Evolutionary conservation across 2,888 invertebrate genomes (phyloP), one percentile per base, ranked within the genome.

Genomic region (Noctua fimbriata): DNA sequence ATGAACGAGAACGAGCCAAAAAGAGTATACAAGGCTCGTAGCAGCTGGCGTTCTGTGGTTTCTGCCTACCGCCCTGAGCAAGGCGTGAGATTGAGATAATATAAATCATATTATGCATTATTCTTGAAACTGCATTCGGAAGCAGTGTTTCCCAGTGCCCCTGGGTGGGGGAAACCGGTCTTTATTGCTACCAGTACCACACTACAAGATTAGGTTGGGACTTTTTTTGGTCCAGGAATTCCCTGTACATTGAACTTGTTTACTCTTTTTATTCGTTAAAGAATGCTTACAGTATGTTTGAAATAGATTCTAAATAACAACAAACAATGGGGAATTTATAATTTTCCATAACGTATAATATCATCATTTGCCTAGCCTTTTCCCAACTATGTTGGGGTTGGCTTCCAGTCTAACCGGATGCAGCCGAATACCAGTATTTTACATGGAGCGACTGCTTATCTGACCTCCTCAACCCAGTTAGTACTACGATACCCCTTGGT

Each of bases 201-300:
- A 74, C 7, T 36, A 28, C 10, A 6, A 72, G n/a, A 72, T 80
- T 66, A 32, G 14, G 16, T 21, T 60, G 73, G 80, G 80, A 67
- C 36, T 79, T 79, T 79, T 69, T 49, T 32, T 6, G 7, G 21
- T 79, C 16, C 58, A 32, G 80, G 41, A 72, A 67, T 79, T 66
- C 66, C 79, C 73, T 44, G 41, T 58, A 32, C 24, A 70, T 55
- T 79, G n/a, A 65, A 70, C 70, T 71, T 21, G 66, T 72, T 79
- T 28, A 47, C 4, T 7, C 9, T 66, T 28, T 66, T 36, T 32
- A 49, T 24, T 55, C 24, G 32, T 24, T 66, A 10, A 49, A 18
- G 2, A 49, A 24, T 49, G 21, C 18, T 7, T 72, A 28, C 9
- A n/a, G 9, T 66, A 55, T 24, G 1, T 65, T 70, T 4, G 65